A percentile compares a stretch with the other conserved stretches of the same genome.
phyloP scores from a whole-genome alignment of 2,797 vertebrate genomes.

The Crax fasciolata region DNA sequence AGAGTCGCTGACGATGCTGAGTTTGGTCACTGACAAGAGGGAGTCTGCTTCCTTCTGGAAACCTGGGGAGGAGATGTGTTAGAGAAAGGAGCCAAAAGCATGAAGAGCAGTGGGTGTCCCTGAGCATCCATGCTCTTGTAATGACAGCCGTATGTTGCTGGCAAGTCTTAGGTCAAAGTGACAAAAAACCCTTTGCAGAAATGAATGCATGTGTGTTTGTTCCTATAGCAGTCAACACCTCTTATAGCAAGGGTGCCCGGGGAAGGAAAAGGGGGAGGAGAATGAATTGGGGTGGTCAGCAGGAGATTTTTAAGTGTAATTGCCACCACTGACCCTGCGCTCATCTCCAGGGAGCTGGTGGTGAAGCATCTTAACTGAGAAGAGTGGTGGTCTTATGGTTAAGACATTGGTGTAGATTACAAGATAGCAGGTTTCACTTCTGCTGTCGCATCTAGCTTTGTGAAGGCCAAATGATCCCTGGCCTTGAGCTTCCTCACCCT shows the following conservation, averaged over 20 bases:
- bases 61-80: conserved; percentile 78
- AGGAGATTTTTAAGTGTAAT: not conserved
- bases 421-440: not conserved
- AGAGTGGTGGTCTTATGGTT: not conserved
- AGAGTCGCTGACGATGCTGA: conserved; percentile 85
- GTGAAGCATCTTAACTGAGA: not conserved
- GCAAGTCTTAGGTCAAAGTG: not conserved
- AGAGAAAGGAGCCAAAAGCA: not conserved
- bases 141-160: rapidly evolving
- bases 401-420: not conserved
- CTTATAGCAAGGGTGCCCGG: not conserved
- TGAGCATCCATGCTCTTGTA: not conserved
- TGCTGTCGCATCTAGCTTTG: not conserved
- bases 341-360: not conserved
- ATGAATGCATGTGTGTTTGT: not conserved
- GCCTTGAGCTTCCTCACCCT: not conserved
- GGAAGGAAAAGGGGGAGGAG: not conserved
- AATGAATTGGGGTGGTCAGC: not conserved
- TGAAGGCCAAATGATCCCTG: not conserved
- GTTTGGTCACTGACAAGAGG: conserved; percentile 89
- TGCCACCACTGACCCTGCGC: not conserved
- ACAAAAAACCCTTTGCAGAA: not conserved
- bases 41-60: conserved; percentile 93
- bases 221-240: not conserved
- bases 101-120: not conserved